Evolutionary conservation across 92 coral and sea anemone genomes (phyloP), one percentile per base, ranked within the genome.

Genomic region (Blastomussa wellsi): DNA sequence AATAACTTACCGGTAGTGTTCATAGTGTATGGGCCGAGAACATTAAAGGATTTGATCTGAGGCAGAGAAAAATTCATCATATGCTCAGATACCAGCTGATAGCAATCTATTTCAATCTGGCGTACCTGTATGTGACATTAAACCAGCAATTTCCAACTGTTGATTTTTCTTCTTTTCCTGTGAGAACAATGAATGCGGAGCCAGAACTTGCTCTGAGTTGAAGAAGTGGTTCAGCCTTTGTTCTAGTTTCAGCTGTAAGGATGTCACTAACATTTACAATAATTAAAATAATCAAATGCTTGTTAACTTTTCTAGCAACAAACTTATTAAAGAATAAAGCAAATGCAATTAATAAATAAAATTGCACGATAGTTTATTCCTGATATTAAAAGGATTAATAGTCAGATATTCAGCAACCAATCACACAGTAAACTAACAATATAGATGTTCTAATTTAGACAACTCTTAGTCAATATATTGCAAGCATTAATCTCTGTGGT

Each of bases 121-220:
- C 5, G 32, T 81, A 82, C 86, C 86, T 82, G 78, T 82, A 82
- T 17, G 77, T 51, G n/a, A 71, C 24, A 55, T 35, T 72, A 51
- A 82, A 82, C 49, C 78, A 53, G 59, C 86, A 82, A 15, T 70
- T 33, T 20, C 15, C n/a, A 16, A 14, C 41, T 12, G 33, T 17
- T 35, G 48, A 49, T 17, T 37, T 44, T n/a, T 82, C 53, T 14
- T 70, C 78, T 19, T 52, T 72, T 70, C 78, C 78, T 49, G 69
- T 38, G 13, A 82, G 86, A 51, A 82, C 71, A 16, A 82, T 70
- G 52, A 82, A 72, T 72, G 78, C 86, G 20, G 86, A 82, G 31
- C 86, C 86, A 82, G 86, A 82, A 42, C 52, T 72, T 71, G 86
- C 86, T 51, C 67, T 81, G 37, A 81, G 51, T 57, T 52, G 86